Evolutionary conservation across 1,140 invertebrate genomes (phyloP).

Genomic region (Spodoptera litura): DNA sequence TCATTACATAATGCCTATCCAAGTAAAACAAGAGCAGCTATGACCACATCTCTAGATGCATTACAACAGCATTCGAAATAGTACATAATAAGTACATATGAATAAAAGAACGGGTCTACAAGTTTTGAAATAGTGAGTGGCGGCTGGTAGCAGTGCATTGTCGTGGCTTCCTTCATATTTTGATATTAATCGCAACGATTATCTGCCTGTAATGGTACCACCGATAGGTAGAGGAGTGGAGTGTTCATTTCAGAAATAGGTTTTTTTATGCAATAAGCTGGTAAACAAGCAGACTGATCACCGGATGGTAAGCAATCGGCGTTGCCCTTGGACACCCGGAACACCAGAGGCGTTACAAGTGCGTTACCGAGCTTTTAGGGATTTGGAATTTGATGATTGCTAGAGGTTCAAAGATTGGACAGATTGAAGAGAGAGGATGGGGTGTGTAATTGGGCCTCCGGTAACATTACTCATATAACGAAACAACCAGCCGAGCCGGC

Average conservation of each 20-base stretch:
- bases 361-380: too few relatives aligned
- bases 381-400: too few relatives aligned
- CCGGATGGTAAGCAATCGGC: too few relatives aligned
- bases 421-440: too few relatives aligned
- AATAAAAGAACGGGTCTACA: constrained; percentile 50
- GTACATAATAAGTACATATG: constrained; percentile 18
- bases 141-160: constrained; percentile 60
- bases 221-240: not conserved
- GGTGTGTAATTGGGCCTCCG: too few relatives aligned
- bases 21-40: constrained; percentile 8
- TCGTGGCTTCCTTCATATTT: constrained; percentile 58
- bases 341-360: too few relatives aligned
- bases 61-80: constrained; percentile 38
- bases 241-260: not conserved
- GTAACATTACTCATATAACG: too few relatives aligned
- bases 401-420: too few relatives aligned
- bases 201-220: constrained; percentile 8
- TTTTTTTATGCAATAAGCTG: too few relatives aligned
- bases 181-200: constrained; percentile 63
- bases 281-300: too few relatives aligned
- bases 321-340: too few relatives aligned
- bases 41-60: constrained; percentile 24
- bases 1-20: constrained; percentile 6
- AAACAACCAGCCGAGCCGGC: too few relatives aligned
- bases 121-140: constrained; percentile 68